Base-by-base conservation (phyloP, 2,888 invertebrate genomes). In the Acanthosepion pharaonis region DNA sequence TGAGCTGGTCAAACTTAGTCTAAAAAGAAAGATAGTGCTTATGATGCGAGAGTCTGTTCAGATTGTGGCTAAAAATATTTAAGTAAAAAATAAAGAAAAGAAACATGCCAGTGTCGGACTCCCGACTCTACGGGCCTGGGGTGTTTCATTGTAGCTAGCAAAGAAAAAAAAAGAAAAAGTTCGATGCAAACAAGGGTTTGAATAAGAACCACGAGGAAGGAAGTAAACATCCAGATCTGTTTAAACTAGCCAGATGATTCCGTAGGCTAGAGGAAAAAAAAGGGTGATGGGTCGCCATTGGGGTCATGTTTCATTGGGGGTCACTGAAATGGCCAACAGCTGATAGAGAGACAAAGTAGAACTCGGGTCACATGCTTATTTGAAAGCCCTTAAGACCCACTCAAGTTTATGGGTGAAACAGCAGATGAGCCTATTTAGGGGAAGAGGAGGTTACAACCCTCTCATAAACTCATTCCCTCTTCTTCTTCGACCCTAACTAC, bases 161-260 rank as follows among this genome's bases (percentile, higher is more conserved):
- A 78, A 78, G 9, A 0, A n/a, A 78, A 78, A 5, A 33, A 11
- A n/a, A 78, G 8, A n/a, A 11, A 28, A n/a, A n/a, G 64, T 64
- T 64, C 28, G 28, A 78, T 78, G 11, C 78, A 11, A 3, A 55
- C 42, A 51, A 64, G 78, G 78, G 33, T 78, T 78, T 15, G n/a
- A 78, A 78, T n/a, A n/a, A 11, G n/a, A n/a, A 78, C 11, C 11
- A 9, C 78, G 11, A n/a, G 78, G 78, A 78, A 78, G 78, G 78
- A 15, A 78, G 78, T 9, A n/a, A 78, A n/a, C n/a, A 33, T 15
- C 78, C 5, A n/a, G 11, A n/a, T 78, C 78, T 78, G 78, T 78
- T 78, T 78, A 78, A 78, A 78, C 78, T 78, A n/a, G 78, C 78
- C 78, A n/a, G 78, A 78, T 78, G 78, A 78, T 78, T 78, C 78